Evolutionary conservation across 1,140 invertebrate genomes (phyloP).

Genomic region (Saccostrea cuccullata): DNA sequence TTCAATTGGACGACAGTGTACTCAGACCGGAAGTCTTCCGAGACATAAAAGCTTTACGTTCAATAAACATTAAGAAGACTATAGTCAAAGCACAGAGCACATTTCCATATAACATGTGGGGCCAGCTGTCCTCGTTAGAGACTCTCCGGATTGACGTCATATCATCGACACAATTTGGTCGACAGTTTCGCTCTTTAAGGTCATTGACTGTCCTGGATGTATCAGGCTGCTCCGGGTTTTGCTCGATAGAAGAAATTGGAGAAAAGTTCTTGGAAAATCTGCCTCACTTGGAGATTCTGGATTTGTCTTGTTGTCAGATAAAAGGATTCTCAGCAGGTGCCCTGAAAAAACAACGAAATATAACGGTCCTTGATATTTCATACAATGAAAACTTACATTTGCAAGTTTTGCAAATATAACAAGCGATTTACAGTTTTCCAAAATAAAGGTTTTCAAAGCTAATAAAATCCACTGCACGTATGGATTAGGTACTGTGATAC

Average conservation of each 20-base stretch:
- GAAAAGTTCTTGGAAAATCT: neutral
- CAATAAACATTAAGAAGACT: neutral
- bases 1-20: neutral
- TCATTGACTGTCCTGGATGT: slow-evolving; percentile 4
- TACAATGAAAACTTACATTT: slow-evolving; percentile 47
- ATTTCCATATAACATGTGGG: neutral
- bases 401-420: slow-evolving; percentile 32
- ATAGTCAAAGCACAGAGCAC: neutral
- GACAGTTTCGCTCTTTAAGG: neutral
- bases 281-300: neutral
- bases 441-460: slow-evolving; percentile 19
- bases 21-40: neutral
- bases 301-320: slow-evolving; percentile 43
- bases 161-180: neutral
- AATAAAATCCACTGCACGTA: slow-evolving; percentile 49
- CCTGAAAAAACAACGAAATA: neutral
- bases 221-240: neutral
- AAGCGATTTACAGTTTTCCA: slow-evolving; percentile 17
- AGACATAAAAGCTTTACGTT: neutral
- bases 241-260: neutral
- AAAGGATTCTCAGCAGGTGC: slow-evolving; percentile 24
- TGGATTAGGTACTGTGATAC: slow-evolving; percentile 13
- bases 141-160: slow-evolving; percentile 1
- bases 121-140: neutral
- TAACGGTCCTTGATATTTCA: slow-evolving; percentile 43